These are phyloP conservation scores for Yponomeuta malinellus DNA, from an alignment of 2,888 invertebrate genomes.

Conservation along the genomic window DNA sequence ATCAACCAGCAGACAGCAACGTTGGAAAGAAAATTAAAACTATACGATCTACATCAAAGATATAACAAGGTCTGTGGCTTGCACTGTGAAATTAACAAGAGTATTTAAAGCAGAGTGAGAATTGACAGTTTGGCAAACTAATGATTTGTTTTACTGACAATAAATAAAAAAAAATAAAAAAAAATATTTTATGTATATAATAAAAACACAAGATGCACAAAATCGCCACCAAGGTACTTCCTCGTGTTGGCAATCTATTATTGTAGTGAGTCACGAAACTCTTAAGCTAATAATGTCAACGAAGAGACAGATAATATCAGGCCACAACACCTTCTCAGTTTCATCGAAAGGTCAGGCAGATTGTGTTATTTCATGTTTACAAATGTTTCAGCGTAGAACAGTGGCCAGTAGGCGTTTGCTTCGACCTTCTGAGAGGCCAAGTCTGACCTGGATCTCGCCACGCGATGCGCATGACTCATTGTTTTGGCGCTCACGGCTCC, in stretches of 20 bases:
- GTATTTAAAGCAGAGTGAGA: background rate
- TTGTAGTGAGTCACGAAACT: background rate
- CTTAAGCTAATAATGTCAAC: background rate
- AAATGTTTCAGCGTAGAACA: constrained; percentile 2
- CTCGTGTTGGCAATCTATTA: background rate
- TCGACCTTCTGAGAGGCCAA: constrained; percentile 59
- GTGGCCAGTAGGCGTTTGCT: background rate
- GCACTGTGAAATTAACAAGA: background rate
- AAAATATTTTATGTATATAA: too few species aligned
- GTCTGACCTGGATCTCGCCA: constrained; percentile 54
- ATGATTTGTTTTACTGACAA: too few species aligned
- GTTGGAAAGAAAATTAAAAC: too few species aligned
- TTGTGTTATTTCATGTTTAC: constrained; percentile 6
- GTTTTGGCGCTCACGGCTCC: constrained; percentile 42
- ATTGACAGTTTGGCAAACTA: background rate
- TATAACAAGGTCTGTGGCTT: background rate
- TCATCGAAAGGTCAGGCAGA: background rate
- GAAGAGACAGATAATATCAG: background rate
- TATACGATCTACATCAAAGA: background rate
- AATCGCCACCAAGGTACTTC: background rate
- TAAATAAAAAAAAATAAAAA: too few species aligned
- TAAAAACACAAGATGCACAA: background rate
- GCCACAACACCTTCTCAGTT: background rate
- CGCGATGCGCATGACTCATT: constrained; percentile 50
- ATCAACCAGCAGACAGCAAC: too few species aligned